Evolutionary conservation across 1,140 invertebrate genomes (phyloP).

Genomic region (Pseudomyrmex concolor): DNA sequence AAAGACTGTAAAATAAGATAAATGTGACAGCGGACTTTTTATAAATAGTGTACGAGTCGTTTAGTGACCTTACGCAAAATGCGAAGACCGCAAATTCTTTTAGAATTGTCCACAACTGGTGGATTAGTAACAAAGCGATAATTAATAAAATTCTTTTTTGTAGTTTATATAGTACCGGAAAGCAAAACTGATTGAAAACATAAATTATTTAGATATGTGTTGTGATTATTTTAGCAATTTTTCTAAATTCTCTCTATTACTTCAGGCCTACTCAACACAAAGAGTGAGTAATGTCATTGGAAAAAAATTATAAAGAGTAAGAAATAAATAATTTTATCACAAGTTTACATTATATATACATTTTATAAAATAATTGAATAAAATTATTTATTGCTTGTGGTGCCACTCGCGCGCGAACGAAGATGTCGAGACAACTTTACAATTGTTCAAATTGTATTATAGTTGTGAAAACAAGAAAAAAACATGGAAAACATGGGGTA

Average conservation of each 20-base stretch:
- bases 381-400: conserved; percentile 63
- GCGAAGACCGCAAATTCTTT: conserved; percentile 19
- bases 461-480: conserved; percentile 27
- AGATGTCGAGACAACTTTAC: conserved; percentile 53
- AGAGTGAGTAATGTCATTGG: background rate
- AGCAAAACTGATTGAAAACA: conserved; percentile 62
- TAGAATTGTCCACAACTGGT: conserved; percentile 39
- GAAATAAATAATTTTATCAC: conserved; percentile 48
- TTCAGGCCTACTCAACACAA: conserved; percentile 32
- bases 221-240: conserved; percentile 44
- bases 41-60: conserved; percentile 56
- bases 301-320: conserved; percentile 24
- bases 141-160: conserved; percentile 43
- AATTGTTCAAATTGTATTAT: conserved; percentile 8
- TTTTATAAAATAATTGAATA: conserved; percentile 58
- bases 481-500: conserved; percentile 61
- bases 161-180: conserved; percentile 10
- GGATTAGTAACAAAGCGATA: conserved; percentile 41
- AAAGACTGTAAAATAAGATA: conserved; percentile 63
- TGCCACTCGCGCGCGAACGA: conserved; percentile 15
- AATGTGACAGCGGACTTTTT: conserved; percentile 41
- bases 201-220: conserved; percentile 40
- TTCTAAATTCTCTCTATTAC: conserved; percentile 19
- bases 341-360: background rate
- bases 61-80: conserved; percentile 45